A percentile compares a stretch with the other conserved stretches of the same genome.
phyloP scores from a whole-genome alignment of 2,888 invertebrate genomes.

The Salpingus planirostris region DNA sequence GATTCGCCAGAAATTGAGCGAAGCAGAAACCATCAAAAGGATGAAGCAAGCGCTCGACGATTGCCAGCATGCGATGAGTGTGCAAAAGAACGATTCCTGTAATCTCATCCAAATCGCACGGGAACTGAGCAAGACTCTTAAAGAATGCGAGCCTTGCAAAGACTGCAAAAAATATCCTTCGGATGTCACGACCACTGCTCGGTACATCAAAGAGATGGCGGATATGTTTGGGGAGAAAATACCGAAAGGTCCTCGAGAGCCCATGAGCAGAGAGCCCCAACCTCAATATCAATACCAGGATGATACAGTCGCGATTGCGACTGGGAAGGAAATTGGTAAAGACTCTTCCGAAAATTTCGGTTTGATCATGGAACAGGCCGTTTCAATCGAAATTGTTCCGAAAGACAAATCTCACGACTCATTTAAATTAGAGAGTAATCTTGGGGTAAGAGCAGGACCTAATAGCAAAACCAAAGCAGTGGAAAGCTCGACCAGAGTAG shows the following conservation, averaged over 20 bases:
- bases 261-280: too few species aligned
- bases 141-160: constrained; percentile 26
- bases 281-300: too few species aligned
- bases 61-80: not conserved
- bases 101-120: constrained; percentile 30
- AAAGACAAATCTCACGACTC: not conserved
- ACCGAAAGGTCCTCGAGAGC: too few species aligned
- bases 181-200: constrained; percentile 30
- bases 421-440: too few species aligned
- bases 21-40: constrained; percentile 33
- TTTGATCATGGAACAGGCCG: not conserved
- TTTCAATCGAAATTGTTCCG: not conserved
- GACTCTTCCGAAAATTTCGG: constrained; percentile 1
- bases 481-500: too few species aligned
- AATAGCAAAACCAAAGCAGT: too few species aligned
- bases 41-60: constrained; percentile 6
- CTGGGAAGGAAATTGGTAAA: constrained; percentile 1
- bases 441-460: not conserved
- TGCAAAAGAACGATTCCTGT: constrained; percentile 1
- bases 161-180: constrained; percentile 25
- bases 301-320: constrained; percentile 1
- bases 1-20: constrained; percentile 36
- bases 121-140: constrained; percentile 29
- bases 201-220: constrained; percentile 31
- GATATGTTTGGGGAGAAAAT: constrained; percentile 25